Percentiles rank a stretch among this genome's conserved stretches.
Evolutionary conservation across 1,140 invertebrate genomes (phyloP).

Genomic region (Ostrea edulis): DNA sequence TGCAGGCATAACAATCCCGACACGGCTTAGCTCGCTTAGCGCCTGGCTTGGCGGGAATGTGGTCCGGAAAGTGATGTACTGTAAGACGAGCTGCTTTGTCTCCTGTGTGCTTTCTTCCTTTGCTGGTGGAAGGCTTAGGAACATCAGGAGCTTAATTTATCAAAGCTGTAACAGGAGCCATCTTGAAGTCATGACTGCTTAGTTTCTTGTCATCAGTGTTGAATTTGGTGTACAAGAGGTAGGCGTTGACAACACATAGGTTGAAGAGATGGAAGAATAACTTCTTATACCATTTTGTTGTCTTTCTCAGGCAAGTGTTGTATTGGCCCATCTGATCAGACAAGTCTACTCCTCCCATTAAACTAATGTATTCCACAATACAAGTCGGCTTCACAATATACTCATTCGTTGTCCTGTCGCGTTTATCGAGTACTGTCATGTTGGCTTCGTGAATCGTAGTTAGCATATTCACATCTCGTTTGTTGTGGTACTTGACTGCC

Average conservation of each 20-base stretch:
- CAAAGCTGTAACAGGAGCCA: neutral
- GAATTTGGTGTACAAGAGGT: slow-evolving; percentile 33
- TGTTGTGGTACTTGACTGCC: slow-evolving; percentile 51
- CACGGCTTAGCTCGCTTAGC: slow-evolving; percentile 20
- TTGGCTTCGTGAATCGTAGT: slow-evolving; percentile 49
- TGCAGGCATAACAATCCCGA: slow-evolving; percentile 48
- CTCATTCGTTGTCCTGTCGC: slow-evolving; percentile 32
- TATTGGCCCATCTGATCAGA: slow-evolving; percentile 39
- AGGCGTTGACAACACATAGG: slow-evolving; percentile 42
- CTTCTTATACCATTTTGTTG: slow-evolving; percentile 44
- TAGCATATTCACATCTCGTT: slow-evolving; percentile 51
- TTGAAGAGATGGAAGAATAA: slow-evolving; percentile 42
- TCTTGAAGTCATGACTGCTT: neutral
- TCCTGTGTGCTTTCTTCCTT: slow-evolving; percentile 35
- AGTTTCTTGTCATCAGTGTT: neutral
- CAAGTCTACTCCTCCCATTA: slow-evolving; percentile 50
- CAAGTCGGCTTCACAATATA: slow-evolving; percentile 39
- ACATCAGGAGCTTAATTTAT: neutral
- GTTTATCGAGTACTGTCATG: slow-evolving; percentile 30
- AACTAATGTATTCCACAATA: slow-evolving; percentile 51
- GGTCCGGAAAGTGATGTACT: slow-evolving; percentile 27
- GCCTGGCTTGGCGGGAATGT: slow-evolving; percentile 38
- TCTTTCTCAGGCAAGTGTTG: slow-evolving; percentile 43
- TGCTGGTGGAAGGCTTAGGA: neutral
- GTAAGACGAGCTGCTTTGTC: slow-evolving; percentile 28